Percentiles rank a stretch among this genome's conserved stretches.
Evolutionary conservation across 2,797 vertebrate genomes (phyloP).

Genomic region (Tragelaphus eurycerus): DNA sequence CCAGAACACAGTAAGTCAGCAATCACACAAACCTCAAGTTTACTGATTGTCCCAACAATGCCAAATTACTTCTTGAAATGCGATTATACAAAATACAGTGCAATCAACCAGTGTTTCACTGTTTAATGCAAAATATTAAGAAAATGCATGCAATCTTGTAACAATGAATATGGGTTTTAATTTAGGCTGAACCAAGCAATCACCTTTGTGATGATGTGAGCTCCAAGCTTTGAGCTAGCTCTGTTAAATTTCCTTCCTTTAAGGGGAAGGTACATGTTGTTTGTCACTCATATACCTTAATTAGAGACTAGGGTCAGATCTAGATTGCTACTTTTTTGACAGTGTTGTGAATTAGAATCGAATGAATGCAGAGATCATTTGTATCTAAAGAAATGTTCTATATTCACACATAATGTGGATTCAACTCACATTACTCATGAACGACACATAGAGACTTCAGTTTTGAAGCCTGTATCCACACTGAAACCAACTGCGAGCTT

Average conservation of each 20-base stretch:
- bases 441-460: not conserved
- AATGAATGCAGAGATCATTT: not conserved
- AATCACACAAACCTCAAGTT: not conserved
- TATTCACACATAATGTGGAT: not conserved
- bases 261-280: not conserved
- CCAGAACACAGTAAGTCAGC: not conserved
- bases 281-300: not conserved
- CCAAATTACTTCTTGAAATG: conserved; percentile 10
- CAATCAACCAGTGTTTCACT: not conserved
- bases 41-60: not conserved
- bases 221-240: not conserved
- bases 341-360: not conserved
- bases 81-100: not conserved
- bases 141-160: not conserved
- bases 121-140: conserved; percentile 13
- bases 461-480: not conserved
- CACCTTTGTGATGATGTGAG: not conserved
- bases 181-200: not conserved
- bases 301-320: not conserved
- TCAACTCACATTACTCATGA: not conserved
- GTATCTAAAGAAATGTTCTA: not conserved
- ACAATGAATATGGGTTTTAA: conserved; percentile 5
- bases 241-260: not conserved
- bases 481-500: not conserved
- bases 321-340: not conserved